These are phyloP conservation scores for Syritta pipiens DNA, from an alignment of 2,888 invertebrate species.

Conservation along the genomic window DNA sequence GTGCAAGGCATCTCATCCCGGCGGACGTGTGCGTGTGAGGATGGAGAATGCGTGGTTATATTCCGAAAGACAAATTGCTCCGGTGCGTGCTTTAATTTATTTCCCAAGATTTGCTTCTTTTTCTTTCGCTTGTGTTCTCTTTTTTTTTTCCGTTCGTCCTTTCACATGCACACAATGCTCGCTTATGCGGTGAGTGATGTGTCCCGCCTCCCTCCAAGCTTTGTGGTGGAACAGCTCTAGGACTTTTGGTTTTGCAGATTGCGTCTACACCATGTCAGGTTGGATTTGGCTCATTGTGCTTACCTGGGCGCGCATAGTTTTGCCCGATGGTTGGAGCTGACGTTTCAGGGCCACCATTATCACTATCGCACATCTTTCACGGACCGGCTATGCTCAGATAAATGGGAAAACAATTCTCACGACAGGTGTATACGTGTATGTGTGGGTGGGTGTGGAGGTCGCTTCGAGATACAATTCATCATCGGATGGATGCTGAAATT, in stretches of 20 bases:
- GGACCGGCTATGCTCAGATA: constrained; percentile 34
- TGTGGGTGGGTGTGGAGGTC: too few relatives aligned
- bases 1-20: constrained; percentile 32
- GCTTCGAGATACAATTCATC: too few relatives aligned
- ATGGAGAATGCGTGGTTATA: constrained; percentile 36
- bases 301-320: constrained; percentile 39
- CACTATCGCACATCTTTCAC: constrained; percentile 10
- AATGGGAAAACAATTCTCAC: constrained; percentile 38
- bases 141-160: constrained; percentile 32
- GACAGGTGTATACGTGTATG: constrained; percentile 24
- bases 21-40: not conserved
- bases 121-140: not conserved
- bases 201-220: not conserved
- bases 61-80: constrained; percentile 62
- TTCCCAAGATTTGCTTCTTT: constrained; percentile 51
- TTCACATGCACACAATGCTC: constrained; percentile 26
- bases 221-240: constrained; percentile 6
- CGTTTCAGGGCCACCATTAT: constrained; percentile 20
- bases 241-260: constrained; percentile 46
- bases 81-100: constrained; percentile 68
- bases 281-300: constrained; percentile 27
- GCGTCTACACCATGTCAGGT: constrained; percentile 37
- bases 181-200: constrained; percentile 34
- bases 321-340: not conserved
- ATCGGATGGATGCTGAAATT: constrained; percentile 29